Base-by-base conservation (phyloP, 2,113 vertebrate species). In the Cavia aperea region DNA sequence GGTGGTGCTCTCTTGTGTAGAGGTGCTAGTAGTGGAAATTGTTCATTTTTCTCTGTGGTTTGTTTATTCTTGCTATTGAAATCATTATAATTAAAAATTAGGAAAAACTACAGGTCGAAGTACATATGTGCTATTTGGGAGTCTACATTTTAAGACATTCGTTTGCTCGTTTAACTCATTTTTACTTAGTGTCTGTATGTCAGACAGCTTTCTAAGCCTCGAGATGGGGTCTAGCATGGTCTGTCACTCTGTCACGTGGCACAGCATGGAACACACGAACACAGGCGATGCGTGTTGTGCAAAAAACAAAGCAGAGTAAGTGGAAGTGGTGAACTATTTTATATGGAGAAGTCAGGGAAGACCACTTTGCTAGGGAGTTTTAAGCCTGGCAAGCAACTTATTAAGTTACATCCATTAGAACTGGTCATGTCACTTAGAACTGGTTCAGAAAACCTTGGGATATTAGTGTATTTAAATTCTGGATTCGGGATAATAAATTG, bases 401-500 rank as follows among this genome's bases (percentile, higher is more conserved):
- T 49, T 88, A 29, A 51, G 29, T 88, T 78, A 33, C 10, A 54
- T 36, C 49, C 29, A 56, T 79, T 33, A 36, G 51, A 79, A 54
- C 36, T 63, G 63, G 66, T 87, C 75, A 56, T 1, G 5, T 84
- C 86, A 39, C 33, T 72, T 72, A 82, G 79, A 88, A 81, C 18
- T 65, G 58, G 65, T 94, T 88, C 92, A 95, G 43, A 86, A 88
- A 95, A 84, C 2, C 21, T 86, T 78, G 68, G 29, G 15, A 15
- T 62, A 62, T 31, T 84, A 75, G 24, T 77, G 46, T 56, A 36
- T 94, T 91, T 93, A 72, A 94, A n/a, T 93, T 94, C 63, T 83
- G 43, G 62, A 88, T 91, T 94, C 88, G 36, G 88, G 63, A 65
- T 91, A 93, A 94, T 94, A 95, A 88, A 73, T 33, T 83, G 77